Percentiles rank a stretch among this genome's conserved stretches.
Evolutionary conservation across 2,797 vertebrate species (phyloP).

Genomic region (Euthynnus affinis): DNA sequence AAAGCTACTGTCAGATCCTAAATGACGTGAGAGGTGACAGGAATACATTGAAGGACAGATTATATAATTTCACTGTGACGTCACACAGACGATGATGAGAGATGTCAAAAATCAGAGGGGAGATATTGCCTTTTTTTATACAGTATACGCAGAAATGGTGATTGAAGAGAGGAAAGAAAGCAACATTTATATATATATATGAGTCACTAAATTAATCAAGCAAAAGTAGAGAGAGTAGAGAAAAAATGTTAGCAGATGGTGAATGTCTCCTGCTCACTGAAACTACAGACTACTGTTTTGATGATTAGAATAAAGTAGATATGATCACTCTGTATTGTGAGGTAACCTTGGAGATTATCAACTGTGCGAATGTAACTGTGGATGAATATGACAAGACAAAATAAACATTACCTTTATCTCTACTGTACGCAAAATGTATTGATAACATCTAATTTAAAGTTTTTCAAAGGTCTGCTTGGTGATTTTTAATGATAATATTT

Average conservation of each 20-base stretch:
- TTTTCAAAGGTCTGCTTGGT: neutral
- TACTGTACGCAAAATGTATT: neutral
- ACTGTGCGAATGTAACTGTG: conserved; percentile 23
- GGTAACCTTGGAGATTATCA: conserved; percentile 46
- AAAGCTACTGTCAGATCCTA: conserved; percentile 69
- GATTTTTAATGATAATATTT: neutral
- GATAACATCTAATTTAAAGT: neutral
- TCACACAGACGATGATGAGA: conserved; percentile 57
- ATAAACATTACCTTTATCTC: conserved; percentile 1
- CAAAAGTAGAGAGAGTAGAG: conserved; percentile 22
- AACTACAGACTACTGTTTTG: conserved; percentile 49
- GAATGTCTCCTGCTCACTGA: conserved; percentile 35
- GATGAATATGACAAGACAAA: conserved; percentile 29
- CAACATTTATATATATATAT: conserved; percentile 20
- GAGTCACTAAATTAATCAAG: conserved; percentile 61
- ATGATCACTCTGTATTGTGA: conserved; percentile 38
- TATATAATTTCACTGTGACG: conserved; percentile 62
- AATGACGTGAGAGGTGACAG: conserved; percentile 68
- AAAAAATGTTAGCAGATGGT: conserved; percentile 28
- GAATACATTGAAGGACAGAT: conserved; percentile 63
- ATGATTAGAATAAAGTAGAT: conserved; percentile 48
- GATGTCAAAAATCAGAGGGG: conserved; percentile 49
- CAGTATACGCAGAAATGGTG: conserved; percentile 10
- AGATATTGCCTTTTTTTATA: conserved; percentile 39
- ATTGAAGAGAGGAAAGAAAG: conserved; percentile 52